These are phyloP conservation scores for Panulirus ornatus DNA, from an alignment of 1,140 invertebrate species.

Conservation along the genomic window DNA sequence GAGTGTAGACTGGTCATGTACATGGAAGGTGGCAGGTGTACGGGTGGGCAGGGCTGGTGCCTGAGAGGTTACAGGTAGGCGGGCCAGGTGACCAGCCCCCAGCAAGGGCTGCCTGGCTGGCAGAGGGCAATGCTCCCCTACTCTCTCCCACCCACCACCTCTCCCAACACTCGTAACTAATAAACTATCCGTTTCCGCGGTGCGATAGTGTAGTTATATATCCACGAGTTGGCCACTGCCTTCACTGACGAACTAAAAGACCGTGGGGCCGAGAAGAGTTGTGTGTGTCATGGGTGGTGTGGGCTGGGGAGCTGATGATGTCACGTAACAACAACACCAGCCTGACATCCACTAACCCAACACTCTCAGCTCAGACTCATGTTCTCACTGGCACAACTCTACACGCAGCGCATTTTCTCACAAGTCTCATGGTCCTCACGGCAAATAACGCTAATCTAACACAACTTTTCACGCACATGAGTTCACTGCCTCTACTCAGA, in stretches of 20 bases:
- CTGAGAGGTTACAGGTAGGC: not conserved
- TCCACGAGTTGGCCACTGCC: not conserved
- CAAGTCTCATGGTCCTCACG: no score
- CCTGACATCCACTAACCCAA: no score
- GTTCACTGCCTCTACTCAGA: conserved; percentile 9
- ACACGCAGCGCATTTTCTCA: no score
- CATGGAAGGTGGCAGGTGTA: not conserved
- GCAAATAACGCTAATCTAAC: no score
- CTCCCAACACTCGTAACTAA: not conserved
- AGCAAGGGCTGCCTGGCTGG: not conserved
- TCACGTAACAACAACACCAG: not conserved
- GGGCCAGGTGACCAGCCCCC: not conserved
- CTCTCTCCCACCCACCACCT: not conserved
- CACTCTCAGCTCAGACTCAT: no score
- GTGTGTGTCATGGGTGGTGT: not conserved
- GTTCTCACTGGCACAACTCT: no score
- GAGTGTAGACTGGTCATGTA: not conserved
- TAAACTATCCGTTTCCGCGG: not conserved
- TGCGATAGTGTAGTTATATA: not conserved
- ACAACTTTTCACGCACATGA: not conserved
- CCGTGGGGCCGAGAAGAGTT: not conserved
- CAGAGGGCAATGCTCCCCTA: conserved; percentile 37
- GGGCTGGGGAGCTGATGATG: not conserved
- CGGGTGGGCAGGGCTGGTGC: not conserved
- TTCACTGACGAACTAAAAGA: not conserved